Evolutionary conservation across 2,888 invertebrate genomes (phyloP).

Genomic region (Priocnemis perturbator): DNA sequence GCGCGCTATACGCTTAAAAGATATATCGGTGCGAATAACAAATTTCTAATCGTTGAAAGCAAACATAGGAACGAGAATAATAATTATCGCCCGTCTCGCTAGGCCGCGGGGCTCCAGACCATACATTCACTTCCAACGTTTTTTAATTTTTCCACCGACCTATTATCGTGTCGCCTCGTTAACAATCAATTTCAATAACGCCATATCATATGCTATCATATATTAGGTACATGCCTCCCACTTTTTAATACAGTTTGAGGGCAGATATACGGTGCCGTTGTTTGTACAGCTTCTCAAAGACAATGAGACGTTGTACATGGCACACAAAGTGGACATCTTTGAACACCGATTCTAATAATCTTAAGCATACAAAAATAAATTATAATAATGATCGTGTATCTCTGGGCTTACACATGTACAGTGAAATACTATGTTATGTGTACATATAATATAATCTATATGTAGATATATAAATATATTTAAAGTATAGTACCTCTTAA

Average conservation of each 20-base stretch:
- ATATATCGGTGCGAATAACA: conserved; percentile 33
- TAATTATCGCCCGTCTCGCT: neutral
- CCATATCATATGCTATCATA: conserved; percentile 40
- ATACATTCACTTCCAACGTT: conserved; percentile 37
- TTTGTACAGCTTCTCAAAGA: conserved; percentile 37
- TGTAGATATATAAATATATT: conserved; percentile 44
- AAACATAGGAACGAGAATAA: conserved; percentile 30
- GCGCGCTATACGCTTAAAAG: conserved; percentile 30
- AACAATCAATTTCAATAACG: conserved; percentile 29
- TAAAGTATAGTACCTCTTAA: conserved; percentile 59
- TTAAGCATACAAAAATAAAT: conserved; percentile 74
- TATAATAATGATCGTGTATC: conserved; percentile 72
- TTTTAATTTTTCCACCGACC: conserved; percentile 3
- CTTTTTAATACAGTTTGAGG: conserved; percentile 21
- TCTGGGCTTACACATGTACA: conserved; percentile 70
- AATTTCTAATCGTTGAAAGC: conserved; percentile 40
- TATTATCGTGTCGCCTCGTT: conserved; percentile 4
- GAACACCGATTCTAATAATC: conserved; percentile 55
- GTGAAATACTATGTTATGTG: conserved; percentile 69
- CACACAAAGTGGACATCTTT: conserved; percentile 49
- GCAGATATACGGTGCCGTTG: conserved; percentile 43
- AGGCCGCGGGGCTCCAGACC: neutral
- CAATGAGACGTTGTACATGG: conserved; percentile 48
- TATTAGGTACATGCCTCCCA: conserved; percentile 49
- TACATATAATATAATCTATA: conserved; percentile 36